Base-by-base conservation (phyloP, 2,888 invertebrate genomes). In the Chrysina gloriosa region DNA sequence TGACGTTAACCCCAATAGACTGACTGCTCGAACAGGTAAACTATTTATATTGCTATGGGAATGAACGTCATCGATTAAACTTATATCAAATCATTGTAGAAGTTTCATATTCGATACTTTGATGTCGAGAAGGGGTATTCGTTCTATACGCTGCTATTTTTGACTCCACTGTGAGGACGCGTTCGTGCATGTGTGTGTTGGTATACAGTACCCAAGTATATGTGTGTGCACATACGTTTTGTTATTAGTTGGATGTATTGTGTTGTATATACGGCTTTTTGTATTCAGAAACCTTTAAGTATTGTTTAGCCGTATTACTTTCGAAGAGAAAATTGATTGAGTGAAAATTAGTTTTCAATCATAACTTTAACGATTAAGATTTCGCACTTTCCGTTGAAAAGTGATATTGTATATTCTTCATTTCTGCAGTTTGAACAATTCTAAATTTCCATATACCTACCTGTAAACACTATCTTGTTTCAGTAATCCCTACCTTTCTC, bases 11-110 rank as follows among this genome's bases (percentile, higher is more conserved):
- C 54, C 68, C 54, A 63, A 63, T 63, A 29, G 42, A 68, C 68
- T 63, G 66, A 47, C 58, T 47, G 63, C 52, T 54, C 39, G 52
- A 68, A 25, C 50, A 25, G 50, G 61, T 39, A 61, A 68, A 68
- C 68, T 68, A 63, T 63, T 63, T 63, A 63, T 63, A 68, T 68
- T 63, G 68, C 68, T 54, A 68, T 68, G 68, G 67, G 63, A 63
- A 67, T 67, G 52, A 14, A 39, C 63, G 29, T 27, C 50, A 67
- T 67, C 67, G 67, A 67, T 67, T 67, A 48, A 63, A 52, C 66
- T 36, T 56, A 66, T 31, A 45, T 42, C n/a, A 63, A 29, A 47
- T 63, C 29, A 61, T 61, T 36, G 39, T 61, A 4, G 42, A 61
- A 16, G 19, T 9, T 39, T 61, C n/a, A 16, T 27, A 58, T 61